These are phyloP conservation scores for Rotaria socialis DNA, from an alignment of 2,888 invertebrate species.

Conservation along the genomic window DNA sequence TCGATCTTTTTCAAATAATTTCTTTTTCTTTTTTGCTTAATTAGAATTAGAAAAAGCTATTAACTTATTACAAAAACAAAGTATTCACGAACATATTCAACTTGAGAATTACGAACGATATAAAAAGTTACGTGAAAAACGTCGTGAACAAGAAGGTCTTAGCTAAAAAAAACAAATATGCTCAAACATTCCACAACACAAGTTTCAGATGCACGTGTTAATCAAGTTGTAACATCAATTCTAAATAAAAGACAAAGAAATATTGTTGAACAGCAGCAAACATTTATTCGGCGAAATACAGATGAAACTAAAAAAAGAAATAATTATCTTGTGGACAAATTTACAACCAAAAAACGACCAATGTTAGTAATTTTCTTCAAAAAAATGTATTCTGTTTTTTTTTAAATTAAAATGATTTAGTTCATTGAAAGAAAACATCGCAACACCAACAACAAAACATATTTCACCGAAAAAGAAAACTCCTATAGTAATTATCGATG, in stretches of 20 bases:
- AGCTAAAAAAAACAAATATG: not conserved
- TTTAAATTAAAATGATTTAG: not conserved
- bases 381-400: too few species aligned
- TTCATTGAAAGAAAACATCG: not conserved
- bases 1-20: not conserved
- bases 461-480: not conserved
- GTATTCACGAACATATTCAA: not conserved
- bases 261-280: not conserved
- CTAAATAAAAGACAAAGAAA: not conserved
- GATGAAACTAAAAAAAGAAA: not conserved
- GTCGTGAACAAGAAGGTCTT: conserved; percentile 6
- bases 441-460: not conserved
- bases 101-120: not conserved
- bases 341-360: not conserved
- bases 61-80: not conserved
- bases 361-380: not conserved
- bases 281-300: not conserved
- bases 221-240: not conserved
- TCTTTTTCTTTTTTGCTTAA: not conserved
- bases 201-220: not conserved
- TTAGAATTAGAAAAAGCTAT: not conserved
- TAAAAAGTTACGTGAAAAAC: not conserved
- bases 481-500: not conserved
- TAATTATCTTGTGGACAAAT: not conserved
- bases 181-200: not conserved